phyloP scores from a whole-genome alignment of 2,113 vertebrate species.

The Camelus bactrianus region DNA sequence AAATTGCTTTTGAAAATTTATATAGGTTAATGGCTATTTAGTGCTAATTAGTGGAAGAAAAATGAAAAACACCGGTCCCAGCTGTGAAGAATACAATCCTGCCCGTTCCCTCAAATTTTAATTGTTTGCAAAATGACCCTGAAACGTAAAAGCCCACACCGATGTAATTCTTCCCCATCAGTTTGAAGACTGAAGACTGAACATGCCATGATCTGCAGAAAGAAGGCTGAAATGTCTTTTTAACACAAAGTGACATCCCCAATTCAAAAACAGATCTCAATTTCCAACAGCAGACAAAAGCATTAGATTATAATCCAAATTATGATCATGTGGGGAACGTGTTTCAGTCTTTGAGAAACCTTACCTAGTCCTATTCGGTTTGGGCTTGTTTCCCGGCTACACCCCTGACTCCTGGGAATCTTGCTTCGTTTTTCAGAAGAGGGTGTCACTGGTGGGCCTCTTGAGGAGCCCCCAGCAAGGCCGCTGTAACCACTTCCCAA shows the following conservation, averaged over 20 bases:
- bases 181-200: neutral
- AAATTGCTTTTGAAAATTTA: conserved; percentile 50
- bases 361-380: conserved; percentile 96
- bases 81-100: neutral
- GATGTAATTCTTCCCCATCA: neutral
- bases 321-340: neutral
- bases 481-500: conserved; percentile 94
- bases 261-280: conserved; percentile 23
- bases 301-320: conserved; percentile 9
- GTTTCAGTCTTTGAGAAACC: conserved; percentile 65
- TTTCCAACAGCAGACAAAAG: conserved; percentile 48
- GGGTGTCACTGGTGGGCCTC: conserved; percentile 89
- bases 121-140: neutral
- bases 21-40: neutral
- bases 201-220: neutral
- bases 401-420: conserved; percentile 98
- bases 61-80: neutral
- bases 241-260: neutral
- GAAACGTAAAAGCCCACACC: neutral
- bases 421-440: conserved; percentile 94
- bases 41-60: neutral
- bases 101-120: neutral
- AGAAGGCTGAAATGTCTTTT: conserved; percentile 26
- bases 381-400: conserved; percentile 98
- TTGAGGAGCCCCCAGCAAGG: conserved; percentile 86